Evolutionary conservation across 2,888 invertebrate species (phyloP).

Genomic region (Odontomyia ornata): DNA sequence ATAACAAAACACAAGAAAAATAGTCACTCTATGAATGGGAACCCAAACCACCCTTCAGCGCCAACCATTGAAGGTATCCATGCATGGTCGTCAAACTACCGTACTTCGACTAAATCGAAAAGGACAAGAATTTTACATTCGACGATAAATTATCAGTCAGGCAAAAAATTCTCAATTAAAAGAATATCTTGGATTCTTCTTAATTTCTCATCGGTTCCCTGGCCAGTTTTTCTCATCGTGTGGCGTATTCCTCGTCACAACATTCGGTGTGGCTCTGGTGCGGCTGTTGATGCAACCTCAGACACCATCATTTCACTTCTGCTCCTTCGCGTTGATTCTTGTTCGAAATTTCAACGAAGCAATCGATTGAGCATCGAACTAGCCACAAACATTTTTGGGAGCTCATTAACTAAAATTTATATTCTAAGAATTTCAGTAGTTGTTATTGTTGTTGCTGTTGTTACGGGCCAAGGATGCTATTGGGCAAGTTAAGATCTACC

Average conservation of each 20-base stretch:
- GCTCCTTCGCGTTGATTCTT: background rate
- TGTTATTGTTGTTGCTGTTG: background rate
- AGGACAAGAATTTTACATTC: conserved; percentile 35
- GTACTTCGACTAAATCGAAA: conserved; percentile 26
- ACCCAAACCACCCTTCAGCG: background rate
- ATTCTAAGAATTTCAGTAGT: conserved; percentile 31
- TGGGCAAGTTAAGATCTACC: conserved; percentile 25
- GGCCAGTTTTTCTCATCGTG: background rate
- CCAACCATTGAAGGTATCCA: background rate
- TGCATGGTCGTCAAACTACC: conserved; percentile 1
- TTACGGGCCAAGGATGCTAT: background rate
- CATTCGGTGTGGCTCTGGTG: background rate
- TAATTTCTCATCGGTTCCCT: background rate
- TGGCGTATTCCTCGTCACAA: background rate
- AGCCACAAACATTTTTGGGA: conserved; percentile 27
- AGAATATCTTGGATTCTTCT: conserved; percentile 23
- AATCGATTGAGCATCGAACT: conserved; percentile 33
- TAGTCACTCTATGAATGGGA: background rate
- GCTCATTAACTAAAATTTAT: conserved; percentile 40
- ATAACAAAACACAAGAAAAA: background rate
- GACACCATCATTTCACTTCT: no score
- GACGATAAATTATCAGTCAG: conserved; percentile 20
- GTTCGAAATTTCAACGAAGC: background rate
- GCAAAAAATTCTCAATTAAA: conserved; percentile 36
- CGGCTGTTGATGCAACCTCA: background rate